Evolutionary conservation across 2,113 vertebrate species (phyloP), one percentile per base, ranked within the genome.

Genomic region (Phrynocephalus versicolor): DNA sequence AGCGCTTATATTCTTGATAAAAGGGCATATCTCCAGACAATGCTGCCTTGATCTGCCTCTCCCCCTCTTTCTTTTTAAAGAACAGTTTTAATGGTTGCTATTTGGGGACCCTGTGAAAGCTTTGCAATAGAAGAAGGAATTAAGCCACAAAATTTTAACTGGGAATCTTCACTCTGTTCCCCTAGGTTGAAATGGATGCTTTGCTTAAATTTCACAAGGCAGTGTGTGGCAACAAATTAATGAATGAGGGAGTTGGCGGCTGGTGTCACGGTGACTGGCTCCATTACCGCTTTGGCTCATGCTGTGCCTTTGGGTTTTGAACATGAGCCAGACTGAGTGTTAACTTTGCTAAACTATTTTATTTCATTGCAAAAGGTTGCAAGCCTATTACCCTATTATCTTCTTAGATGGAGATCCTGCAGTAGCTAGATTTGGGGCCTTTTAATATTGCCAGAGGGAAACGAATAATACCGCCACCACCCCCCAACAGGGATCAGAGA

Each of bases 61-160:
- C 3, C 10, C 13, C 16, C 15, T 33, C n/a, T n/a, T 69, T 33
- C 30, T 33, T 72, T 72, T 25, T 10, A 39, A n/a, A 67, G 8
- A 62, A 86, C 91, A 92, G 89, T 92, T 91, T 91, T 92, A 92
- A 93, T 92, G 87, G 77, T 30, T 90, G 7, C 45, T 81, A 23
- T 83, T 88, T 89, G 73, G 0, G 0, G 84, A 51, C 72, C 45
- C 8, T 89, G 83, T 72, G 82, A 91, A 88, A 91, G 83, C 84
- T 81, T 60, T 85, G 45, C 0, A 21, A 83, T 83, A 93, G 92
- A 87, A 93, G 85, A 95, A 18, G 2, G 90, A 93, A 95, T 93
- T 91, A 91, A 91, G 72, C 45, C 83, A 83, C 21, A 33, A 85
- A 82, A 14, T 87, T 89, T 69, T 0, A 1, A 0, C 0, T 67